Evolutionary conservation across 2,797 vertebrate species (phyloP), one percentile per base, ranked within the genome.

Genomic region (Eleutherodactylus coqui): DNA sequence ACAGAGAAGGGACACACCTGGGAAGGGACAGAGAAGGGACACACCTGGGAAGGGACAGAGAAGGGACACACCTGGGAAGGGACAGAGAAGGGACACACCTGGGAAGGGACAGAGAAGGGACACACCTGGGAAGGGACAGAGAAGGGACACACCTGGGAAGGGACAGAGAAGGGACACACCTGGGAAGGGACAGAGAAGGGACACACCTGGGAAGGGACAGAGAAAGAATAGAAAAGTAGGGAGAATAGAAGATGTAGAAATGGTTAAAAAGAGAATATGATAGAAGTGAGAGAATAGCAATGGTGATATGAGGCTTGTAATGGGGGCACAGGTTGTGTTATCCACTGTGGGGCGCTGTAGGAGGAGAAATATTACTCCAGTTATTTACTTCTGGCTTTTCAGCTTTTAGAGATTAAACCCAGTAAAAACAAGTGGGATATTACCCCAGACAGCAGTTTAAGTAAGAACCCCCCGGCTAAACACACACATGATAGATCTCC

Each of bases 251-350:
- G 7, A 14, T 7, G 2, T 29, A 16, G 8, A 60, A 13, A 27
- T 8, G 10, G 14, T 8, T 2, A 27, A 29, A 2, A 60, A 11
- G 8, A 60, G 58, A 4, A 27, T n/a, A n/a, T n/a, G n/a, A n/a
- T n/a, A n/a, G n/a, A n/a, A n/a, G n/a, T 13, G n/a, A 29, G n/a
- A 29, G 24, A 10, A 60, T 0, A 13, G 9, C 0, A 27, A 2
- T n/a, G n/a, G 9, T 1, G 5, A 13, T 3, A 58, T 9, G 2
- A 2, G 10, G 11, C 4, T 0, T 14, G 11, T 4, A 5, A 1
- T 32, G 13, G 29, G 16, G 1, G 27, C 2, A 13, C 9, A 16
- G 27, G 0, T 3, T 13, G 29, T 1, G 27, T 13, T 2, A 5
- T 8, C 32, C 29, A 16, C 32, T 8, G 16, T 8, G 60, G 29